These are phyloP conservation scores for Myocastor coypus DNA, from an alignment of 2,113 vertebrate genomes.

Conservation along the genomic window DNA sequence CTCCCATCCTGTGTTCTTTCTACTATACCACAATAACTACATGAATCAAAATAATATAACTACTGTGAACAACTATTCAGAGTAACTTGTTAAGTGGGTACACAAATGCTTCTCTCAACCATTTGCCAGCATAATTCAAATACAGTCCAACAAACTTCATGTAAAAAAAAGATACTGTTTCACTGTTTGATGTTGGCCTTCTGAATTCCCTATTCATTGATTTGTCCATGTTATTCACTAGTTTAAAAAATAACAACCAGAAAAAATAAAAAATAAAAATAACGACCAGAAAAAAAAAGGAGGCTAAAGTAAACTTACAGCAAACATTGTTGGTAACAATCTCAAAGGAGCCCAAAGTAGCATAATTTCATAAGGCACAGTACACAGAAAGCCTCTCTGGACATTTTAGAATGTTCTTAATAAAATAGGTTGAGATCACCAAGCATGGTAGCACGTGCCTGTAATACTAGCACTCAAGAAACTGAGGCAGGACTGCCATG, in stretches of 20 bases:
- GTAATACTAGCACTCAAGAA: no score
- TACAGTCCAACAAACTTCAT: conserved; percentile 31
- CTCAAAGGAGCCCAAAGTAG: background rate
- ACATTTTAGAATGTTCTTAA: conserved; percentile 14
- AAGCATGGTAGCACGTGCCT: no score
- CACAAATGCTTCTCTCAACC: conserved; percentile 45
- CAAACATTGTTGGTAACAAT: background rate
- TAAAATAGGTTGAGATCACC: background rate
- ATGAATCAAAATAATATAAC: background rate
- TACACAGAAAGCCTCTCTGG: background rate
- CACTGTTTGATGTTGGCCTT: conserved; percentile 37
- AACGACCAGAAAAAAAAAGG: conserved; percentile 13
- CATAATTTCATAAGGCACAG: background rate
- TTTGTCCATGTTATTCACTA: conserved; percentile 25
- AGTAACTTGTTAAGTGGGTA: background rate
- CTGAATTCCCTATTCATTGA: background rate
- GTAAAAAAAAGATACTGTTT: background rate
- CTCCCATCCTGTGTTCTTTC: background rate
- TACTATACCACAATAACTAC: background rate
- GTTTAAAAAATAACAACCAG: background rate
- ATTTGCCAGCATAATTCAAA: conserved; percentile 45
- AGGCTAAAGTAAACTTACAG: background rate
- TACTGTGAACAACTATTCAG: background rate
- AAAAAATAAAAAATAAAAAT: background rate
- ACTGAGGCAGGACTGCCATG: no score